Base-by-base conservation (phyloP, 53 echinoderm and acorn worm genomes). In the Holothuria scabra region DNA sequence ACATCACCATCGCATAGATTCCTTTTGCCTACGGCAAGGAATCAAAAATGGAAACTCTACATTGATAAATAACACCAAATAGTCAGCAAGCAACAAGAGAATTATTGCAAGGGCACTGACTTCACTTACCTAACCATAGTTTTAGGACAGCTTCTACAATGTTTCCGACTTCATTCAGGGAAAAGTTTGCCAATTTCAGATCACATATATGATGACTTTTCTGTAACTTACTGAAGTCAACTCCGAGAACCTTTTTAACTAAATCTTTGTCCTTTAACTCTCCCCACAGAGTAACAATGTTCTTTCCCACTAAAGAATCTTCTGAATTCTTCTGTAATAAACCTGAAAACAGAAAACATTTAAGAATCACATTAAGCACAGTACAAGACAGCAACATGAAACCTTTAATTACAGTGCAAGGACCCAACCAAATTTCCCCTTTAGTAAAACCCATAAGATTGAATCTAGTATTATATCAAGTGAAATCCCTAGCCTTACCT, bases 121-220 rank as follows among this genome's bases (percentile, higher is more conserved):
- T 20, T 1, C 69, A 69, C 69, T 69, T 10, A 69, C 69, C 69
- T 69, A 12, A n/a, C 69, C 69, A 69, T 18, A 33, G 22, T 41
- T 69, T 69, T n/a, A 37, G 14, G n/a, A 69, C 69, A 34, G 69
- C 69, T 69, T 69, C 69, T 44, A 69, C 69, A 12, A 69, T n/a
- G 34, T 69, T 69, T 6, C 32, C 31, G 14, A 18, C 41, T n/a
- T 69, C 69, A 30, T 20, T 69, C 14, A 23, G 32, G 2, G 69
- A 31, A 20, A 69, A 69, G n/a, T 3, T 12, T 30, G 35, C 44
- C 31, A 69, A 37, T 22, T 31, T 10, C 34, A 69, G n/a, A n/a
- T 41, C 69, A 18, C 35, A 22, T 12, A 41, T n/a, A n/a, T n/a
- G 21, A 16, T 21, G 41, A 69, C 69, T 22, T 35, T 30, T 21